These are phyloP conservation scores for Neoaliturus tenellus DNA, from an alignment of 2,888 invertebrate species.

Conservation along the genomic window DNA sequence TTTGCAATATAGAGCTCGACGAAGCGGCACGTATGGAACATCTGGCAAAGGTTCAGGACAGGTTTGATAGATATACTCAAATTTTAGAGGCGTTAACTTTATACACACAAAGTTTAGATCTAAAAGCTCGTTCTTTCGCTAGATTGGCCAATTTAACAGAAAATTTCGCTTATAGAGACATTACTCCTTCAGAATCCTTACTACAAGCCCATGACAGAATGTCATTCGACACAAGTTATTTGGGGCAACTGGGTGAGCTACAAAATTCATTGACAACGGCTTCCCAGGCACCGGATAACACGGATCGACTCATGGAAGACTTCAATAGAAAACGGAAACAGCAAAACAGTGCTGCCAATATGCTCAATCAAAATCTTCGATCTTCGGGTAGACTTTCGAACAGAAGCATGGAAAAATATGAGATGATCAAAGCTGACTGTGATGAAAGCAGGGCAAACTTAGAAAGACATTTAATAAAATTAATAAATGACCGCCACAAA, in stretches of 20 bases:
- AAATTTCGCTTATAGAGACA: slow-evolving; percentile 11
- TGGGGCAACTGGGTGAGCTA: background rate
- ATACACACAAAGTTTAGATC: slow-evolving; percentile 12
- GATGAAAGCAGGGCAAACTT: background rate
- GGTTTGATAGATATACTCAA: background rate
- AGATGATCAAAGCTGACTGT: background rate
- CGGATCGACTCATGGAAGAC: slow-evolving; percentile 4
- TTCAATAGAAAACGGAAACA: background rate
- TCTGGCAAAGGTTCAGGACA: background rate
- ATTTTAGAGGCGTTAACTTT: slow-evolving; percentile 8
- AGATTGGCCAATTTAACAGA: background rate
- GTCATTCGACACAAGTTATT: background rate
- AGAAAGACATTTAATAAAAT: background rate
- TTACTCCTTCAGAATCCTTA: background rate
- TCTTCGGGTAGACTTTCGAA: background rate
- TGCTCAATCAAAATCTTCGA: background rate
- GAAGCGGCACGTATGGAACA: background rate
- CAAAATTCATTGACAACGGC: background rate
- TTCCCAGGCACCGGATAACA: background rate
- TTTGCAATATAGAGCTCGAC: background rate
- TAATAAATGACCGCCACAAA: background rate
- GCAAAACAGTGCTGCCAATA: background rate
- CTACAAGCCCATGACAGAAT: background rate
- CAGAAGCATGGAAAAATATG: background rate
- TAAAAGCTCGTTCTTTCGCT: background rate